Conservation (phyloP, 2,797 vertebrate genomes). For the Myiothlypis coronata region DNA sequence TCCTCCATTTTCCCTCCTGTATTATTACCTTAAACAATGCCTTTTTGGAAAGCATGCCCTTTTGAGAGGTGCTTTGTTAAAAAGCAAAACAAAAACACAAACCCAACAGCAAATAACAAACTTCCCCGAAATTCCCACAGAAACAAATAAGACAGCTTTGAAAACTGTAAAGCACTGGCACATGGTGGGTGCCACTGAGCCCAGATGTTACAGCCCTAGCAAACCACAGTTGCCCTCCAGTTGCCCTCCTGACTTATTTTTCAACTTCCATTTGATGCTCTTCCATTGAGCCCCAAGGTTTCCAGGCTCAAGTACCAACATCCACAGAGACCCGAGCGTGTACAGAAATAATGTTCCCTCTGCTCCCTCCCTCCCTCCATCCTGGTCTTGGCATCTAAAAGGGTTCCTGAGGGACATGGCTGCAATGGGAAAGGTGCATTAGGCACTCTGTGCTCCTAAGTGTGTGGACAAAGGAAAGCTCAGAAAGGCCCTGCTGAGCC, state of each 20-base stretch:
- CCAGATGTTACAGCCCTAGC: neutral
- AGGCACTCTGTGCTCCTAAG: rapidly evolving
- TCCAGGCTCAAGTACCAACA: neutral
- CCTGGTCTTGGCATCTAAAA: neutral
- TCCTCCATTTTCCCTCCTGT: neutral
- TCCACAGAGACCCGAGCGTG: neutral
- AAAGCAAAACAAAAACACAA: conserved; percentile 40
- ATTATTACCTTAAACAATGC: conserved; percentile 49
- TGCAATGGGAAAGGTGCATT: neutral
- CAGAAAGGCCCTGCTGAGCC: neutral
- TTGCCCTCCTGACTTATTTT: conserved; percentile 6
- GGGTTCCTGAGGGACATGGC: neutral
- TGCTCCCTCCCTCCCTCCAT: neutral
- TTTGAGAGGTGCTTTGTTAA: conserved; percentile 15
- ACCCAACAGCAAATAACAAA: neutral
- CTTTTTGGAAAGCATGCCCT: neutral
- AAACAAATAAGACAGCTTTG: conserved; percentile 42
- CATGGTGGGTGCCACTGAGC: neutral
- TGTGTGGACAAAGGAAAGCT: neutral
- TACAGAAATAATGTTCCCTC: neutral
- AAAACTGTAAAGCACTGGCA: conserved; percentile 9
- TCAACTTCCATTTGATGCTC: neutral
- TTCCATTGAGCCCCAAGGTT: neutral
- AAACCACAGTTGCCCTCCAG: conserved; percentile 16
- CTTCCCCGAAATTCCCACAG: neutral